Evolutionary conservation across 2,113 vertebrate species (phyloP), one percentile per base, ranked within the genome.

Genomic region (Morone chrysops): DNA sequence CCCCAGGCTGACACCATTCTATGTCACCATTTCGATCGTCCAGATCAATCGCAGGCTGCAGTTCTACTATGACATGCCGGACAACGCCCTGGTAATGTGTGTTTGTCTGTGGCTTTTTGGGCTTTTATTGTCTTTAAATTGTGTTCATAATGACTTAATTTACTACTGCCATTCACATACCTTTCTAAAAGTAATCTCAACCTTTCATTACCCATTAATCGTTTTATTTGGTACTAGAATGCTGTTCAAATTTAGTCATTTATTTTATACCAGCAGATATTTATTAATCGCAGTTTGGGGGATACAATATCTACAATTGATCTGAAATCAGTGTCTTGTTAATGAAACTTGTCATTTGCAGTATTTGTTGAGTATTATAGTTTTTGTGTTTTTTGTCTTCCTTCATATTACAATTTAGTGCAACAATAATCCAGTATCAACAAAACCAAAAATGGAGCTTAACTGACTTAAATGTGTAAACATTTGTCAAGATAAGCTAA

Each of bases 11-110:
- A 94, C 95, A 0, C 79, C 86, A 0, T 93, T 95, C 75, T 94
- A 91, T 40, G 8, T 90, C 48, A 90, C 92, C 85, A 79, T 91
- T 10, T 0, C 95, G 36, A 50, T 94, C 1, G 68, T 95, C 72
- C 92, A 95, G 81, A 89, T 71, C 20, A 95, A 95, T 62, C 91
- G 94, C 56, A 91, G 85, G 48, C 90, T 94, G 17, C 78, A 93
- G 80, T 94, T 89, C 70, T 95, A 94, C 81, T 74, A 69, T 0
- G 85, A 68, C 1, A 74, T 41, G 22, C 0, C 0, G 2, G 81
- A 88, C 0, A 80, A 80, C 13, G 40, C 86, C 0, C 38, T 87
- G 86, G 93, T 93, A 86, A 73, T 6, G 18, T 8, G 10, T 17
- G 0, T 13, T 38, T 51, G 3, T 43, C 6, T 36, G 3, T 62